phyloP scores from a whole-genome alignment of 2,888 invertebrate species.

The Drosophila buzzatii region DNA sequence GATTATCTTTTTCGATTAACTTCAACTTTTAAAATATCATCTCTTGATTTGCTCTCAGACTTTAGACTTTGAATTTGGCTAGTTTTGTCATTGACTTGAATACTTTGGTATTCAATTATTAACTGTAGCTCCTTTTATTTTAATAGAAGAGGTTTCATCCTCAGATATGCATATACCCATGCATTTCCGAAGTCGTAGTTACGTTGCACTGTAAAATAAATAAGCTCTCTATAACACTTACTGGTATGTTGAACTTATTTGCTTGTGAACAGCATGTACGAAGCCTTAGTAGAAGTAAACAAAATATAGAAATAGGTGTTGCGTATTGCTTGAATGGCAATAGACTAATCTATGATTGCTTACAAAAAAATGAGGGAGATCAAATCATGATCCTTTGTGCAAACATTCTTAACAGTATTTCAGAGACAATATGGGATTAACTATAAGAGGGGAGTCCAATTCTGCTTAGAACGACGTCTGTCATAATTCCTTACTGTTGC shows the following conservation, averaged over 20 bases:
- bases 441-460: too few species aligned
- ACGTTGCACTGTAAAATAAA: slow-evolving; percentile 3
- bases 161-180: slow-evolving; percentile 4
- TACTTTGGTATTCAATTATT: neutral
- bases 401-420: too few species aligned
- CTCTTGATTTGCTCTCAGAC: neutral
- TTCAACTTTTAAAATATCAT: neutral
- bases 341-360: neutral
- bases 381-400: too few species aligned
- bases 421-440: too few species aligned
- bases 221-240: neutral
- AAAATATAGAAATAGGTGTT: neutral
- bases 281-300: too few species aligned
- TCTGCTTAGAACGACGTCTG: too few species aligned
- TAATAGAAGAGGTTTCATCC: slow-evolving; percentile 21
- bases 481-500: too few species aligned
- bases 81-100: neutral
- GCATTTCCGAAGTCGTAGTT: slow-evolving; percentile 7
- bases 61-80: neutral
- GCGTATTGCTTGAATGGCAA: neutral
- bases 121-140: neutral
- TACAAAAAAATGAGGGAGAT: too few species aligned
- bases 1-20: neutral
- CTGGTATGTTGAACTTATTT: too few species aligned
- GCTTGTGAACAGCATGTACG: too few species aligned